Conservation (phyloP, 2,888 invertebrate genomes). For the Epinotia ramella region DNA sequence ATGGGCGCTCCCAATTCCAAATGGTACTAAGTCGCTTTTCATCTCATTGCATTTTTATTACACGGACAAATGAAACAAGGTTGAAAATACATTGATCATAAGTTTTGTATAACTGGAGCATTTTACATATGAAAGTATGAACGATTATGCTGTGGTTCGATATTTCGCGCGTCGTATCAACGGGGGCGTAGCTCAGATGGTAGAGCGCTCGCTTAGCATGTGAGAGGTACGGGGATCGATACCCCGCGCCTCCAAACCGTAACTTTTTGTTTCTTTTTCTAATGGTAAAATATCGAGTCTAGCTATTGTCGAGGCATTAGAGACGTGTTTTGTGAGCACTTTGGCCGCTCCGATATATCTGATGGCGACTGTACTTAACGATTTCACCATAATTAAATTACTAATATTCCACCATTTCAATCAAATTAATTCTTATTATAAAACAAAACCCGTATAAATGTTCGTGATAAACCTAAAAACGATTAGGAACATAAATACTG, state of each 20-base stretch:
- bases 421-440: too few species aligned
- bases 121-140: constrained; percentile 16
- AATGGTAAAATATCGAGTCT: too few species aligned
- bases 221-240: constrained; percentile 85
- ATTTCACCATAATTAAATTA: too few species aligned
- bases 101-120: constrained; percentile 3
- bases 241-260: constrained; percentile 80
- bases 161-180: neutral
- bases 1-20: neutral
- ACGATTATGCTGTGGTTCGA: neutral
- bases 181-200: constrained; percentile 85
- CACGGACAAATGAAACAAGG: neutral
- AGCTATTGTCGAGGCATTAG: too few species aligned
- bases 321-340: too few species aligned
- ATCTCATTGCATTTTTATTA: neutral
- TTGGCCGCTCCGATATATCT: too few species aligned
- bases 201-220: constrained; percentile 86
- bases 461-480: too few species aligned
- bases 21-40: constrained; percentile 1
- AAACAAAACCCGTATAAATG: too few species aligned
- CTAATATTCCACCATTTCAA: too few species aligned
- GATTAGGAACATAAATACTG: too few species aligned
- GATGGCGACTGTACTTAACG: too few species aligned
- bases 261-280: neutral
- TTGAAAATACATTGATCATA: neutral